Evolutionary conservation across 2,113 vertebrate species (phyloP).

Genomic region (Proteles cristata): DNA sequence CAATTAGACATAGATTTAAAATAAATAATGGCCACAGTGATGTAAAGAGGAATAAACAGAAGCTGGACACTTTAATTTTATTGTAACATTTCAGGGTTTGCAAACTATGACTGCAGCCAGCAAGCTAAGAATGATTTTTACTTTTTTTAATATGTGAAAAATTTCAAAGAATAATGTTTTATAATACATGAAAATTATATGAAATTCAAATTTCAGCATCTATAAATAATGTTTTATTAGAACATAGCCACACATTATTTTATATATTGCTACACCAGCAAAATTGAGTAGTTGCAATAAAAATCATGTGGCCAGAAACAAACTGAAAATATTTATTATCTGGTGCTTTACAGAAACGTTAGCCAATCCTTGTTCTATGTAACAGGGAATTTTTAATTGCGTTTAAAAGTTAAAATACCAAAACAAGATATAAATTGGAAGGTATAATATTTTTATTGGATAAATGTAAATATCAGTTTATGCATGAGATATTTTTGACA

Average conservation of each 20-base stretch:
- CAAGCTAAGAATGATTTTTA: not conserved
- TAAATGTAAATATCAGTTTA: conserved; percentile 2
- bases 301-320: not conserved
- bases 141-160: not conserved
- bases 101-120: not conserved
- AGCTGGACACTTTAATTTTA: not conserved
- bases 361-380: not conserved
- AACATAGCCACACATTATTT: not conserved
- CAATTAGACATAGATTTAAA: conserved; percentile 28
- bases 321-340: not conserved
- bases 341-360: not conserved
- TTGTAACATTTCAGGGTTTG: not conserved
- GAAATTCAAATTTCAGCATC: not conserved
- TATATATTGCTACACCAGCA: not conserved
- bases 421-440: not conserved
- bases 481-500: not conserved
- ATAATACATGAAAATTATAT: not conserved
- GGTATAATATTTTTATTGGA: not conserved
- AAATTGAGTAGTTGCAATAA: not conserved
- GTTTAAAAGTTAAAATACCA: not conserved
- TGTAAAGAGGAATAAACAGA: not conserved
- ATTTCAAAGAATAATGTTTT: not conserved
- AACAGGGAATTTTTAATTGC: not conserved
- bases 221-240: not conserved
- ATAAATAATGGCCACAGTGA: not conserved